phyloP scores from a whole-genome alignment of 2,797 vertebrate species.

The Coracias cyanogaster region DNA sequence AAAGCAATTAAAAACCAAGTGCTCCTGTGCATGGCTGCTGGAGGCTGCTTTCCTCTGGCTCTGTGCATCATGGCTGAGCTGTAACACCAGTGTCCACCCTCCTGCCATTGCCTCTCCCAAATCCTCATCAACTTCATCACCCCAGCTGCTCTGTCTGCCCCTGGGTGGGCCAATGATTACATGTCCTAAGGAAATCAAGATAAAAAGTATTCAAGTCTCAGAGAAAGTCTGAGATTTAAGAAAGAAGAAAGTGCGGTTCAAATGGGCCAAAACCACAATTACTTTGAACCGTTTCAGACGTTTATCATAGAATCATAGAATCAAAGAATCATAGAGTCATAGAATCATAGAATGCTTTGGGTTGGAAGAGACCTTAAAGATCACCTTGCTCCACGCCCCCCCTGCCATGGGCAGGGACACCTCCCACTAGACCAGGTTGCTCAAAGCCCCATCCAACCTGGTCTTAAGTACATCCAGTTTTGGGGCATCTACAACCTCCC shows the following conservation, averaged over 20 bases:
- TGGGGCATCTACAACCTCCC: no score
- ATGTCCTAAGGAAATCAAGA: neutral
- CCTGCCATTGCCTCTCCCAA: neutral
- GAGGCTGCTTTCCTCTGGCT: neutral
- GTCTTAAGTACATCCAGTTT: no score
- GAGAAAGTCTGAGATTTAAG: neutral
- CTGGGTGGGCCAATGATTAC: neutral
- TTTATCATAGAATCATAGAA: neutral
- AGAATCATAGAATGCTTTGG: no score
- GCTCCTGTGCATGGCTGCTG: neutral
- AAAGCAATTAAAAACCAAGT: neutral
- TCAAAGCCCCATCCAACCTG: no score
- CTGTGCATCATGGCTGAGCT: neutral
- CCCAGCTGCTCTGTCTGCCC: neutral
- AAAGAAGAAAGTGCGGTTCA: neutral
- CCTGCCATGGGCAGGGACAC: no score
- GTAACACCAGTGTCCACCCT: neutral
- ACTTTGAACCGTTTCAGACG: neutral
- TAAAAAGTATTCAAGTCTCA: neutral
- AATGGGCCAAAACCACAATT: accelerated
- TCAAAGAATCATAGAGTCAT: no score
- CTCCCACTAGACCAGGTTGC: no score
- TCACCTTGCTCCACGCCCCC: no score
- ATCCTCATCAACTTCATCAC: neutral
- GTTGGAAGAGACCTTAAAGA: no score